Conservation (phyloP, 2,888 invertebrate genomes). For the Ceriagrion tenellum region DNA sequence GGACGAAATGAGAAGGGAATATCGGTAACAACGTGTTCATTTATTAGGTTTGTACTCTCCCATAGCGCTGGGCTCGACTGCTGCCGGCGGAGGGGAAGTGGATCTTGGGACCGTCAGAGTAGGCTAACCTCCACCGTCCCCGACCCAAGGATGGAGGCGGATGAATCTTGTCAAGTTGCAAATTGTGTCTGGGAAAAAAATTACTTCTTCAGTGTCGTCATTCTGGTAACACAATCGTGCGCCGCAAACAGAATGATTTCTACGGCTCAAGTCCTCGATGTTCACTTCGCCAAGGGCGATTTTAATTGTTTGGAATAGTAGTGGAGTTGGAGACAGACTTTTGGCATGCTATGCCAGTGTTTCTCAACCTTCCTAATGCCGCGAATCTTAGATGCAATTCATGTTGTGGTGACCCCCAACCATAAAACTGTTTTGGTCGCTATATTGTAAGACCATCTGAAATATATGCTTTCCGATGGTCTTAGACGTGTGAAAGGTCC, state of each 20-base stretch:
- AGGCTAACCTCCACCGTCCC: not conserved
- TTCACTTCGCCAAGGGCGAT: not conserved
- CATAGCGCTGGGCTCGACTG: not conserved
- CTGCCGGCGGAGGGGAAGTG: not conserved
- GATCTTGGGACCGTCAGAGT: not conserved
- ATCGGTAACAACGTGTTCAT: conserved; percentile 22
- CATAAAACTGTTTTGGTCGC: too few relatives aligned
- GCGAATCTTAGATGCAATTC: too few relatives aligned
- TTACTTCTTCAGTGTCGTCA: not conserved
- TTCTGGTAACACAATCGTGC: not conserved
- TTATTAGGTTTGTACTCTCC: not conserved
- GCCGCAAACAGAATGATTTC: not conserved
- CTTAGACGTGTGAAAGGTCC: too few relatives aligned
- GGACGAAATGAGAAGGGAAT: not conserved
- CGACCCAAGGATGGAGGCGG: not conserved
- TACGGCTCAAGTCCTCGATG: not conserved
- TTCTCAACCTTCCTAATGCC: too few relatives aligned
- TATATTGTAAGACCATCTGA: too few relatives aligned
- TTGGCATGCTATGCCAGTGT: too few relatives aligned
- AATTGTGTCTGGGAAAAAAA: not conserved
- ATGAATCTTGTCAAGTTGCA: not conserved
- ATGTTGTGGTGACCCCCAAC: too few relatives aligned
- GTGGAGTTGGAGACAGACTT: too few relatives aligned
- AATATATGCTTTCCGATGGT: too few relatives aligned
- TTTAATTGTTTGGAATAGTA: not conserved